Percentiles rank a stretch among this genome's conserved stretches.
phyloP scores from a whole-genome alignment of 1,140 invertebrate genomes.

The Hyposmocoma kahamanoa region DNA sequence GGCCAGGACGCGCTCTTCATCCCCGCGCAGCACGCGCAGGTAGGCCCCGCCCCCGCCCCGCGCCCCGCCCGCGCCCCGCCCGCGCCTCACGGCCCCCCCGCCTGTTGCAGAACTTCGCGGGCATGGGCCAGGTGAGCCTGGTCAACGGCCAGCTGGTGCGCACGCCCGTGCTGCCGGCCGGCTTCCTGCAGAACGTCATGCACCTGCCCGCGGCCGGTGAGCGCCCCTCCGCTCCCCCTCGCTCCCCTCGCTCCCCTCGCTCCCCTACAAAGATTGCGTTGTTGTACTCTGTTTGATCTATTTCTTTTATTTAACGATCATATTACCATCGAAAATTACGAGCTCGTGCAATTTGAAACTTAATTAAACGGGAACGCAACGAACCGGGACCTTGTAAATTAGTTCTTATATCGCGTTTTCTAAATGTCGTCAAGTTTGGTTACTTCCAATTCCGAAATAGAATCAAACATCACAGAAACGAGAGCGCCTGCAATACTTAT shows the following conservation, averaged over 20 bases:
- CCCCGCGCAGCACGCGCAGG: conserved; percentile 75
- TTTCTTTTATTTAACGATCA: too few species aligned
- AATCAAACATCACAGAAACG: too few species aligned
- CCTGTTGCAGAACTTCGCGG: conserved; percentile 62
- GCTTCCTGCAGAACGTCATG: conserved; percentile 75
- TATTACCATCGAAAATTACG: too few species aligned
- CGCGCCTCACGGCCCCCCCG: background rate
- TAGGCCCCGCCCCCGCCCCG: conserved; percentile 13
- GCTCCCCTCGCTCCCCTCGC: background rate
- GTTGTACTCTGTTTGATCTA: too few species aligned
- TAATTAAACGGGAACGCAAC: too few species aligned
- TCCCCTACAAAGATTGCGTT: background rate
- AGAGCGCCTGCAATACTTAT: too few species aligned
- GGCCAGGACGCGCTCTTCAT: conserved; percentile 94
- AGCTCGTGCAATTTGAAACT: too few species aligned
- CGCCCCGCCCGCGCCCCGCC: too few species aligned
- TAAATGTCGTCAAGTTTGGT: too few species aligned
- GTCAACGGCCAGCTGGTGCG: conserved; percentile 79
- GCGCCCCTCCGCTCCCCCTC: background rate
- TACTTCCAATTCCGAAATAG: too few species aligned
- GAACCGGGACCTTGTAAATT: too few species aligned
- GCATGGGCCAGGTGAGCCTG: conserved; percentile 66
- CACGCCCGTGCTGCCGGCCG: conserved; percentile 72
- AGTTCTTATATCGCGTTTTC: too few species aligned
- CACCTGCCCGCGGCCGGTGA: conserved; percentile 64